A percentile compares a stretch with the other conserved stretches of the same genome.
These are phyloP conservation scores for Drosophila percnosoma DNA, from an alignment of 2,888 invertebrate genomes.

Conservation along the genomic window DNA sequence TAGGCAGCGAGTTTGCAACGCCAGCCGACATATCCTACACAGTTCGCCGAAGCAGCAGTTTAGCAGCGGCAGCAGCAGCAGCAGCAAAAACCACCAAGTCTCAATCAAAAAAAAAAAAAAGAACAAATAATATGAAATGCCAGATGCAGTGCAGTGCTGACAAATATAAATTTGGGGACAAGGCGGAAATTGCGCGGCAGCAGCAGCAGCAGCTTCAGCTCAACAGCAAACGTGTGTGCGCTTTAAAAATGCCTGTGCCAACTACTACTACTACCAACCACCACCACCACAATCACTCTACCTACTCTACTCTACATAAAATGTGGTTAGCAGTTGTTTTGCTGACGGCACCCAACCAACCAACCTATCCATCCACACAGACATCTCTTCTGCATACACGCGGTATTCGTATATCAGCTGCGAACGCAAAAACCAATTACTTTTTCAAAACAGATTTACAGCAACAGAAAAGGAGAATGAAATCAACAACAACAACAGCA, in stretches of 20 bases:
- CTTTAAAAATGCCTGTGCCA: constrained; percentile 34
- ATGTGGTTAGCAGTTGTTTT: constrained; percentile 70
- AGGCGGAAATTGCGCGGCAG: constrained; percentile 77
- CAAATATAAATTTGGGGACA: constrained; percentile 67
- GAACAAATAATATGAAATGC: constrained; percentile 33
- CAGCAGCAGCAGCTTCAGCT: constrained; percentile 72
- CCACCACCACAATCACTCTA: constrained; percentile 63
- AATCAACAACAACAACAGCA: constrained; percentile 7
- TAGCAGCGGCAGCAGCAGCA: constrained; percentile 72
- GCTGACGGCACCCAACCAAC: constrained; percentile 59
- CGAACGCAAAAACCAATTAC: constrained; percentile 73
- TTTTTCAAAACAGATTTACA: constrained; percentile 75
- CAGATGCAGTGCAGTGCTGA: constrained; percentile 55
- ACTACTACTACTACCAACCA: constrained; percentile 19
- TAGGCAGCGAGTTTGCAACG: constrained; percentile 56
- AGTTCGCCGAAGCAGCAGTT: constrained; percentile 71
- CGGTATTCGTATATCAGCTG: constrained; percentile 81
- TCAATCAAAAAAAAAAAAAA: constrained; percentile 42
- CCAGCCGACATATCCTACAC: constrained; percentile 60
- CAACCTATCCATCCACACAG: constrained; percentile 68
- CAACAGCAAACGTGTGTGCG: constrained; percentile 68
- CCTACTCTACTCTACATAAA: constrained; percentile 66
- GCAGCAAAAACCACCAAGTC: constrained; percentile 76
- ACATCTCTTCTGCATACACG: constrained; percentile 55
- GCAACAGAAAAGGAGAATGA: constrained; percentile 34